Percentiles rank a stretch among this genome's conserved stretches.
Conservation (phyloP, 2,888 invertebrate genomes). For the Hydroisotoma schaefferi region DNA sequence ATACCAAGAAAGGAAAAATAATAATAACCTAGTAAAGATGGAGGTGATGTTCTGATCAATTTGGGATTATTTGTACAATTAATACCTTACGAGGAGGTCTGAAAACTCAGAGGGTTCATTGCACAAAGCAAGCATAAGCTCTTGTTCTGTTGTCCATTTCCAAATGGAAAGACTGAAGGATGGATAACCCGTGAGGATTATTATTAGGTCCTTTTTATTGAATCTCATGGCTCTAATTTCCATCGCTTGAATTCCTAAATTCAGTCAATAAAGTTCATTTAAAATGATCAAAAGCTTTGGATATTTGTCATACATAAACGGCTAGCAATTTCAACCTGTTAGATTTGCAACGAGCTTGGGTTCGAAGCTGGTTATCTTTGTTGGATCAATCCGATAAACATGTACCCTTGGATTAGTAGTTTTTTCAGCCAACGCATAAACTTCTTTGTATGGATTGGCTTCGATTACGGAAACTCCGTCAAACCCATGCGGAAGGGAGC, state of each 20-base stretch:
- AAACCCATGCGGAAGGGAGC: constrained; percentile 32
- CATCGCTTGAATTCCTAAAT: constrained; percentile 20
- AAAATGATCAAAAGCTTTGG: too few relatives aligned
- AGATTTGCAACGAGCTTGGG: constrained; percentile 16
- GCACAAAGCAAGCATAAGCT: constrained; percentile 26
- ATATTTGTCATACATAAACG: too few relatives aligned
- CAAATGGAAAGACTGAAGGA: constrained; percentile 37
- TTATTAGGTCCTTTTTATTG: constrained; percentile 34
- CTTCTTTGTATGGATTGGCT: constrained; percentile 28
- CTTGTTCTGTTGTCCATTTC: constrained; percentile 35
- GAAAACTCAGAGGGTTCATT: constrained; percentile 28
- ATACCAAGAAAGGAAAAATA: background rate
- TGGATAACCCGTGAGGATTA: constrained; percentile 36
- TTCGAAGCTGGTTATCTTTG: constrained; percentile 4
- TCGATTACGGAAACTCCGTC: constrained; percentile 36
- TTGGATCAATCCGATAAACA: constrained; percentile 28
- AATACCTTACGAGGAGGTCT: constrained; percentile 32
- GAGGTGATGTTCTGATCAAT: background rate
- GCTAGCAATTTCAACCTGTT: constrained; percentile 11
- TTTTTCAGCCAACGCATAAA: constrained; percentile 43
- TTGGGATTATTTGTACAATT: background rate
- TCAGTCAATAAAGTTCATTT: background rate
- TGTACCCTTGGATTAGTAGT: constrained; percentile 29
- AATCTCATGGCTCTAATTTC: constrained; percentile 39
- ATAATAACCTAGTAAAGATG: background rate